phyloP scores from a whole-genome alignment of 2,113 vertebrate species.

The Pungitius pungitius region DNA sequence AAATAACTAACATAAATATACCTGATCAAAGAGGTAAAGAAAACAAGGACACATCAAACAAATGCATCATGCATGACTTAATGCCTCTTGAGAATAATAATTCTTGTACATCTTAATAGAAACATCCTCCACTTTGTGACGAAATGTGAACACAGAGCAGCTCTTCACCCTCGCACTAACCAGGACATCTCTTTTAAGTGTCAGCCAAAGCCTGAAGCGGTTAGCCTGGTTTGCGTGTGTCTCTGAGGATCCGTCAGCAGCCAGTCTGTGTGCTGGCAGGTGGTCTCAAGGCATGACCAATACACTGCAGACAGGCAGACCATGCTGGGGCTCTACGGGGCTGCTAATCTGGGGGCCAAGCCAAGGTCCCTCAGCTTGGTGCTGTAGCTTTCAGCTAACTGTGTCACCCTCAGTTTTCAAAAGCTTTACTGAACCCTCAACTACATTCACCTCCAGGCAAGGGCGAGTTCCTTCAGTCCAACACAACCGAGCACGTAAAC shows the following conservation, averaged over 20 bases:
- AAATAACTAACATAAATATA: background rate
- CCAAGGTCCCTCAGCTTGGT: slow-evolving; percentile 42
- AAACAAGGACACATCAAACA: background rate
- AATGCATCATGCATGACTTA: background rate
- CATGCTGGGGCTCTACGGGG: slow-evolving; percentile 44
- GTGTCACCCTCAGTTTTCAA: slow-evolving; percentile 50
- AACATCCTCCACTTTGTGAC: slow-evolving; percentile 38
- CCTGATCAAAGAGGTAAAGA: background rate
- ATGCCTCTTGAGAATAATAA: background rate
- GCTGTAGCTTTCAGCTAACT: slow-evolving; percentile 38
- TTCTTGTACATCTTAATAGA: background rate
- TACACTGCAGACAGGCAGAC: slow-evolving; percentile 42
- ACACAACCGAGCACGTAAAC: slow-evolving; percentile 42
- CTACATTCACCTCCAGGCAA: slow-evolving; percentile 53
- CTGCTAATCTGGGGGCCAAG: slow-evolving; percentile 54
- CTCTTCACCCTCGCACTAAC: slow-evolving; percentile 39
- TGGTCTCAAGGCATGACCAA: slow-evolving; percentile 70
- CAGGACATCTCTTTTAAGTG: slow-evolving; percentile 58
- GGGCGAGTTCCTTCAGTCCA: slow-evolving; percentile 44
- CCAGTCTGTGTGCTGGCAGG: slow-evolving; percentile 65
- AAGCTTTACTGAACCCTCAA: slow-evolving; percentile 45
- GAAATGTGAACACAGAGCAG: slow-evolving; percentile 47
- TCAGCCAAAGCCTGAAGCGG: slow-evolving; percentile 61
- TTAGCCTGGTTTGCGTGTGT: slow-evolving; percentile 61
- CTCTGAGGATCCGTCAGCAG: slow-evolving; percentile 65